These are phyloP conservation scores for Girardia tigrina DNA, from an alignment of 2,888 invertebrate species.

Conservation along the genomic window DNA sequence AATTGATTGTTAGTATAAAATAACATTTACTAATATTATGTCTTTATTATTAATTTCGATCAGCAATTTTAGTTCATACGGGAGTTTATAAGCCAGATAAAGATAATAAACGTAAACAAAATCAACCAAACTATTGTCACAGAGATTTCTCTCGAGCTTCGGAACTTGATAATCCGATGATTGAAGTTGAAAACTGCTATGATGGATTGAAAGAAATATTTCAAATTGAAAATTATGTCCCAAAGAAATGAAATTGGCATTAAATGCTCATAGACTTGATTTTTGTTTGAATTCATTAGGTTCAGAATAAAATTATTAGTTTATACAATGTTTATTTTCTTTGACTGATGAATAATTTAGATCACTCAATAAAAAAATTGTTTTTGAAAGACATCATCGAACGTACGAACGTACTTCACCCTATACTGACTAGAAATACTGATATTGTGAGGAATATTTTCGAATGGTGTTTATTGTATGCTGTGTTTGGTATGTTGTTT, in stretches of 20 bases:
- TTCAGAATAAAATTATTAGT: background rate
- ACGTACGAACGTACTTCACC: too few species aligned
- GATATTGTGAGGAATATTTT: too few species aligned
- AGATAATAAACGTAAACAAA: background rate
- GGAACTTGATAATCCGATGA: slow-evolving; percentile 24
- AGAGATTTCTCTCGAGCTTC: slow-evolving; percentile 17
- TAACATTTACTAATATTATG: background rate
- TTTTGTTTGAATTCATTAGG: background rate
- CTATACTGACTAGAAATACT: too few species aligned
- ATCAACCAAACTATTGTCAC: slow-evolving; percentile 21
- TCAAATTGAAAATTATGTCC: slow-evolving; percentile 1
- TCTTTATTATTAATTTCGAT: background rate
- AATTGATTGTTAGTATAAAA: slow-evolving; percentile 39
- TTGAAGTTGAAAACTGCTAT: slow-evolving; percentile 26
- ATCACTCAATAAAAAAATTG: too few species aligned
- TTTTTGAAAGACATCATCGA: too few species aligned
- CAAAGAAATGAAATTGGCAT: background rate
- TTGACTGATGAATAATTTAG: too few species aligned
- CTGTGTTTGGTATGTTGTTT: too few species aligned
- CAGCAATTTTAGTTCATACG: slow-evolving; percentile 27
- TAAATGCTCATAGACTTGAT: background rate
- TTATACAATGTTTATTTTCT: too few species aligned
- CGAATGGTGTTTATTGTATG: too few species aligned
- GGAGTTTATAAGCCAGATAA: slow-evolving; percentile 26
- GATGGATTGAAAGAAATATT: slow-evolving; percentile 24